These are phyloP conservation scores for Solen grandis DNA, from an alignment of 1,140 invertebrate species.

Conservation along the genomic window DNA sequence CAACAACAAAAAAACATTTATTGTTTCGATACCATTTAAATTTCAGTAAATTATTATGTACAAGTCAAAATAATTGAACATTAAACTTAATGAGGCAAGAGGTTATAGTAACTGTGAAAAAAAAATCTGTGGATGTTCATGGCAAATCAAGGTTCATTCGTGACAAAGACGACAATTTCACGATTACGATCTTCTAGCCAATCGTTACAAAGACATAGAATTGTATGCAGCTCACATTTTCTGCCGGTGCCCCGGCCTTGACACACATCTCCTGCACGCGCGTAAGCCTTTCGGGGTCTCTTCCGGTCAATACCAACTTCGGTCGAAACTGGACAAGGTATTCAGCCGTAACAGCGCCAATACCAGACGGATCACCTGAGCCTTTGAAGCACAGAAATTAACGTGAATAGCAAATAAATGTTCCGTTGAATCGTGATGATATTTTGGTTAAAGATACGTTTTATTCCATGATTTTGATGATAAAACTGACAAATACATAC, in stretches of 20 bases:
- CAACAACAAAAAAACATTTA: too few species aligned
- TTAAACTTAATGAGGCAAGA: background rate
- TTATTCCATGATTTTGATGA: too few species aligned
- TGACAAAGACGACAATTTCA: background rate
- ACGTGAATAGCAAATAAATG: too few species aligned
- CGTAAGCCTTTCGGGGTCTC: slow-evolving; percentile 11
- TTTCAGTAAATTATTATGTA: background rate
- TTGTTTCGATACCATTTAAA: too few species aligned
- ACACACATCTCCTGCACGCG: background rate
- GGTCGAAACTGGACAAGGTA: slow-evolving; percentile 27
- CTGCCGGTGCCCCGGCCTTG: background rate
- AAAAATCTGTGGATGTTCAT: background rate
- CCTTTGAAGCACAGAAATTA: too few species aligned
- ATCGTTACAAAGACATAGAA: background rate
- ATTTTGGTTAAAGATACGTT: too few species aligned
- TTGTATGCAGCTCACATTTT: background rate
- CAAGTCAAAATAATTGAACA: background rate
- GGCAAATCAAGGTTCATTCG: background rate
- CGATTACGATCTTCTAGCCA: background rate
- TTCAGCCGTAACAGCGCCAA: slow-evolving; percentile 26
- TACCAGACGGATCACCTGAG: slow-evolving; percentile 24
- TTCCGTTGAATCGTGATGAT: too few species aligned
- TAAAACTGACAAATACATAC: too few species aligned
- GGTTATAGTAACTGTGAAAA: background rate
- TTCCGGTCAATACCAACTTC: slow-evolving; percentile 24